Percentiles rank a stretch among this genome's conserved stretches.
phyloP scores from a whole-genome alignment of 1,140 invertebrate genomes.

The Drosophila novamexicana region DNA sequence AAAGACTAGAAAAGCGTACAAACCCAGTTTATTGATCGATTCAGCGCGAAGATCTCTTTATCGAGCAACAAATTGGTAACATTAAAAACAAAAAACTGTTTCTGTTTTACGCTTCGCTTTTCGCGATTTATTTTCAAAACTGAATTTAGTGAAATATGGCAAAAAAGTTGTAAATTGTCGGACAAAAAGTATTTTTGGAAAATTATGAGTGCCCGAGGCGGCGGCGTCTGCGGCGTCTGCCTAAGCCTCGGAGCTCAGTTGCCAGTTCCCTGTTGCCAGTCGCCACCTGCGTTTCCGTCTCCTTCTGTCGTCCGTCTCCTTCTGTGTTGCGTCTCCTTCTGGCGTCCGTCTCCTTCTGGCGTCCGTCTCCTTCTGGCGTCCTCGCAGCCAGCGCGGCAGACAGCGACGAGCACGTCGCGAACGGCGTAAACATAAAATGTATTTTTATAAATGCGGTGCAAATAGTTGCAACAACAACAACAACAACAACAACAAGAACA shows the following conservation, averaged over 20 bases:
- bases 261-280: neutral
- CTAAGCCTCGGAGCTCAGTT: slow-evolving; percentile 3
- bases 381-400: slow-evolving; percentile 41
- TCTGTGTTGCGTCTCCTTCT: slow-evolving; percentile 32
- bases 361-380: slow-evolving; percentile 39
- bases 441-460: slow-evolving; percentile 76
- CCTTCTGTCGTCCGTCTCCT: slow-evolving; percentile 45
- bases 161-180: slow-evolving; percentile 69
- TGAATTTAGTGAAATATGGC: slow-evolving; percentile 49
- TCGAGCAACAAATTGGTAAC: neutral
- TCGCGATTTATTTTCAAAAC: slow-evolving; percentile 50
- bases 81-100: neutral
- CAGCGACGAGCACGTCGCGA: slow-evolving; percentile 34
- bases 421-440: slow-evolving; percentile 82
- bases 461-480: slow-evolving; percentile 64
- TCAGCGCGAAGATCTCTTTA: neutral
- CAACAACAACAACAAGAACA: neutral
- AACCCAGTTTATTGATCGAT: neutral
- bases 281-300: slow-evolving; percentile 52
- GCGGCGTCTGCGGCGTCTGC: slow-evolving; percentile 5
- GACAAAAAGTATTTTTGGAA: slow-evolving; percentile 70
- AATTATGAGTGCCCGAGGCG: slow-evolving; percentile 73
- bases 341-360: slow-evolving; percentile 40
- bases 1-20: neutral
- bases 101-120: slow-evolving; percentile 14